Evolutionary conservation across 2,797 vertebrate species (phyloP), one percentile per base, ranked within the genome.

Genomic region (Falco biarmicus): DNA sequence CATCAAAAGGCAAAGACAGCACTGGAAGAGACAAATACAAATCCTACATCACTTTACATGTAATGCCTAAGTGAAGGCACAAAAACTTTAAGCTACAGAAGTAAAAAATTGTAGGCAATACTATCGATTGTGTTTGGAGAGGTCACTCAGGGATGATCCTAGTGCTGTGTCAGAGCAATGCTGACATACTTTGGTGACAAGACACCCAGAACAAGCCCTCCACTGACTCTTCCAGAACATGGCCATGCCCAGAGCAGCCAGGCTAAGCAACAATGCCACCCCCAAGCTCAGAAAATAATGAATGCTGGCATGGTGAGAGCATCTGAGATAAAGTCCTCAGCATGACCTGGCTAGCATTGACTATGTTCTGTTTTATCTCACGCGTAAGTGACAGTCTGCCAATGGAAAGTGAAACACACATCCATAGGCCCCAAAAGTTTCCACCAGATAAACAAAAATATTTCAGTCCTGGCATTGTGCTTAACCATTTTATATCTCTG

Each of bases 361-460:
- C n/a, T n/a, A 8, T 0, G 0, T 37, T 34, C 14, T 2, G 0
- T 28, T 64, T 70, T 74, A 66, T 29, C 10, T 66, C 10, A 7
- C 9, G 4, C 2, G 0, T 51, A 60, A 60, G 14, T 81, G 39
- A 60, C 13, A 39, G 26, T n/a, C 48, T 66, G 26, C 5, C 26
- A 71, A 21, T 15, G 5, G 31, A 89, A 92, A 56, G 7, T 71
- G 11, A 89, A 69, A 34, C 4, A 73, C 66, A 4, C 5, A 32
- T 39, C 16, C 2, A 29, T 3, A 63, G 16, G 11, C 16, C 14
- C 74, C 39, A 63, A 74, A 76, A 60, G 28, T 9, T 69, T 75
- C 37, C 10, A 3, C 9, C 17, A 56, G 31, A 60, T 66, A 48
- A 65, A 51, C 13, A 63, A 41, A 65, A 56, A 10, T 32, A 6